Evolutionary conservation across 2,113 vertebrate genomes (phyloP).

Genomic region (Cavia porcellus): DNA sequence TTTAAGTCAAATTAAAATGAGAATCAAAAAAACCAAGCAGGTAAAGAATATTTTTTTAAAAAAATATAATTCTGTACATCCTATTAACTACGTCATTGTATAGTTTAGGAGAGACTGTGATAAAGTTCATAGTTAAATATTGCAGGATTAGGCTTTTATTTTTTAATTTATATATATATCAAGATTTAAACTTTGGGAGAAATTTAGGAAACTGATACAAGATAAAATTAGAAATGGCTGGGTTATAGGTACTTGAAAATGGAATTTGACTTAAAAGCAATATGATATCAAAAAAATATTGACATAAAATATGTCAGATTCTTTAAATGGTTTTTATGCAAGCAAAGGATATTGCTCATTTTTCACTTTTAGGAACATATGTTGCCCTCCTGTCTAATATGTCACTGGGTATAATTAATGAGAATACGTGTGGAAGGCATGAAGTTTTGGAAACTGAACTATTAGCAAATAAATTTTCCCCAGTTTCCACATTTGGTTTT

Average conservation of each 20-base stretch:
- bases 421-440: neutral
- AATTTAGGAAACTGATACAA: neutral
- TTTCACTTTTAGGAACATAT: neutral
- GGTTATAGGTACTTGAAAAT: neutral
- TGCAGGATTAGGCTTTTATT: neutral
- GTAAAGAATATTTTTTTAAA: neutral
- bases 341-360: constrained; percentile 12
- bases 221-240: neutral
- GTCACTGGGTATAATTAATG: neutral
- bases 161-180: constrained; percentile 40
- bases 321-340: constrained; percentile 29
- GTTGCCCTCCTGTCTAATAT: neutral
- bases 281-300: neutral
- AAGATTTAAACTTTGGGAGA: neutral
- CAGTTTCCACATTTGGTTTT: neutral
- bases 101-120: neutral
- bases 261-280: constrained; percentile 37
- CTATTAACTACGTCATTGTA: neutral
- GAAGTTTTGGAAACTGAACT: neutral
- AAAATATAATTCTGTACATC: neutral
- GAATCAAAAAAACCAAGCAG: neutral
- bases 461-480: neutral
- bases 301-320: neutral
- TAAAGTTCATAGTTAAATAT: neutral
- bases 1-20: constrained; percentile 11